Evolutionary conservation across 2,113 vertebrate genomes (phyloP).

Genomic region (Motacilla alba): DNA sequence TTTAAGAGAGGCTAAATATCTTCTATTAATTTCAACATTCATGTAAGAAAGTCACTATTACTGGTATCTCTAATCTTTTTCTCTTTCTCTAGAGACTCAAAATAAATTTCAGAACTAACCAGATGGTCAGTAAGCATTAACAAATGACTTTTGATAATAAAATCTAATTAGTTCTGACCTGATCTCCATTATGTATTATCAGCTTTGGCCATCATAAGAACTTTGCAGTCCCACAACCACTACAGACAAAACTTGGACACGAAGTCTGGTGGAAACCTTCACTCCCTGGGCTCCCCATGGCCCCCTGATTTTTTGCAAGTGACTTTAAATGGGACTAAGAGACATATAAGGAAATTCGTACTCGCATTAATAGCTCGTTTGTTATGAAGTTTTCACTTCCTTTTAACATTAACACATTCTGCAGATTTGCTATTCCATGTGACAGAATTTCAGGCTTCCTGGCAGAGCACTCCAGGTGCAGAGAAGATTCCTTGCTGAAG

Average conservation of each 20-base stretch:
- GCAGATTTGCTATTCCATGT: neutral
- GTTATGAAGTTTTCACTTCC: neutral
- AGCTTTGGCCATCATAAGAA: neutral
- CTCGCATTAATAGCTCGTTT: neutral
- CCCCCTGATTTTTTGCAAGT: neutral
- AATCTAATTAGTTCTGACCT: slow-evolving; percentile 22
- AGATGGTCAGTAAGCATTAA: neutral
- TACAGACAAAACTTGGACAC: neutral
- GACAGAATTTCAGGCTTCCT: neutral
- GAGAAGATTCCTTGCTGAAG: neutral
- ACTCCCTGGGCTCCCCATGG: rapidly evolving
- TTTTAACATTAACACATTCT: neutral
- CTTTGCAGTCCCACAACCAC: neutral
- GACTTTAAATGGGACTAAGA: neutral
- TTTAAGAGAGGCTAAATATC: neutral
- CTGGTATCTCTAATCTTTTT: neutral
- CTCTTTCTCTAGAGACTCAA: neutral
- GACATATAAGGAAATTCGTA: neutral
- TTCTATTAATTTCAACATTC: neutral
- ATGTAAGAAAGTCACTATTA: neutral
- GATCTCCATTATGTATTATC: neutral
- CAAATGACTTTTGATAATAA: slow-evolving; percentile 1
- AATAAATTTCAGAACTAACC: slow-evolving; percentile 12
- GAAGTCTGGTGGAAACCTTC: neutral
- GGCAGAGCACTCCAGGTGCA: neutral